A percentile compares a stretch with the other conserved stretches of the same genome.
phyloP scores from a whole-genome alignment of 2,888 invertebrate genomes.

The Phragmatobia fuliginosa region DNA sequence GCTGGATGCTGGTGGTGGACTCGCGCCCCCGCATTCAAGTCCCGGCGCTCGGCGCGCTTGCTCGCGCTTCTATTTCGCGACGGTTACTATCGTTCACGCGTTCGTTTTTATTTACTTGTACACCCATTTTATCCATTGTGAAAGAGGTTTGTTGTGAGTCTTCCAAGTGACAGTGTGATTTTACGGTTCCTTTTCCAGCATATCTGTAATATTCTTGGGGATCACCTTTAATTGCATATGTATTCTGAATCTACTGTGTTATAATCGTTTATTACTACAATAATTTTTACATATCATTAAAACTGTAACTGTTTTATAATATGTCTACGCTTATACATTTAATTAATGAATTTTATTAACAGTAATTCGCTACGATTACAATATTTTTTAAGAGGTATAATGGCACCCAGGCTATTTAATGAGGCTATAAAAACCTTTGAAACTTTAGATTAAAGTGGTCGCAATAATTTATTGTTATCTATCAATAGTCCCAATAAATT shows the following conservation, averaged over 20 bases:
- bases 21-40: slow-evolving; percentile 80
- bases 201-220: slow-evolving; percentile 27
- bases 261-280: background rate
- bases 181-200: slow-evolving; percentile 63
- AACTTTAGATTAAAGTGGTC: slow-evolving; percentile 40
- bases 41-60: slow-evolving; percentile 73
- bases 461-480: slow-evolving; percentile 38
- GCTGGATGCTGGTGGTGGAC: slow-evolving; percentile 76
- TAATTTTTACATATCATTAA: background rate
- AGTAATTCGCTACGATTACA: background rate
- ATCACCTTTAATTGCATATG: background rate
- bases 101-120: slow-evolving; percentile 65
- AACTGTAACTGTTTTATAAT: background rate
- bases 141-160: slow-evolving; percentile 78
- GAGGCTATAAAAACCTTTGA: slow-evolving; percentile 15
- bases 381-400: background rate
- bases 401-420: background rate
- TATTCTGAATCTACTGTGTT: background rate
- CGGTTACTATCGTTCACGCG: slow-evolving; percentile 64
- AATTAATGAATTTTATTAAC: too few relatives aligned
- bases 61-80: slow-evolving; percentile 64
- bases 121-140: slow-evolving; percentile 56
- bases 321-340: background rate
- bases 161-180: slow-evolving; percentile 76
- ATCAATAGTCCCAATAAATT: slow-evolving; percentile 20